These are phyloP conservation scores for Rhopalosiphum maidis DNA, from an alignment of 1,140 invertebrate species.

Conservation along the genomic window DNA sequence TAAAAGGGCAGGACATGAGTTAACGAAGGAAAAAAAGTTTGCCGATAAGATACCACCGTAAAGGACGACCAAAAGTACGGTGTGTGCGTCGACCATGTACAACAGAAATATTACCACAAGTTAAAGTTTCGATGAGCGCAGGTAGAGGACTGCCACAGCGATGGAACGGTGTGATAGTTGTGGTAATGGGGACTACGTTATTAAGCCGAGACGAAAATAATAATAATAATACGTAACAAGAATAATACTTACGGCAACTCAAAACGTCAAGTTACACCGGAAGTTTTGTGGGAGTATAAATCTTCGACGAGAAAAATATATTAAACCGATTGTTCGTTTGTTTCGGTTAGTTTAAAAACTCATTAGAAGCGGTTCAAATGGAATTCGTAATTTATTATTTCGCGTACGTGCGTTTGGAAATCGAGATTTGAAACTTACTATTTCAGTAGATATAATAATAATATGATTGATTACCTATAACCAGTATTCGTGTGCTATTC, in stretches of 20 bases:
- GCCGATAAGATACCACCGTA: not conserved
- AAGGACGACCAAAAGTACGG: not conserved
- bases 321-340: conserved; percentile 4
- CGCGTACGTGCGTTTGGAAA: conserved; percentile 6
- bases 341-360: conserved; percentile 34
- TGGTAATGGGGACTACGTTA: not conserved
- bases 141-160: not conserved
- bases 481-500: not conserved
- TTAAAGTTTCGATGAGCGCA: not conserved
- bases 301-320: not conserved
- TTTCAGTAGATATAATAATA: not conserved
- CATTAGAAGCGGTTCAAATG: conserved; percentile 13
- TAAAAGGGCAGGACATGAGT: not conserved
- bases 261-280: not conserved
- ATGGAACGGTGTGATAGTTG: not conserved
- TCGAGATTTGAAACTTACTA: not conserved
- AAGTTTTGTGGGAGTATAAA: not conserved
- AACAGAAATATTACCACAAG: conserved; percentile 4
- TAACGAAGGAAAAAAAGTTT: not conserved
- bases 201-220: not conserved
- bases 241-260: not conserved
- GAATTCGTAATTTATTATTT: conserved; percentile 34
- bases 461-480: conserved; percentile 28
- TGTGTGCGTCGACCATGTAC: not conserved
- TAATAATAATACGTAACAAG: not conserved